Evolutionary conservation across 2,888 invertebrate species (phyloP).

Genomic region (Sisyra nigra): DNA sequence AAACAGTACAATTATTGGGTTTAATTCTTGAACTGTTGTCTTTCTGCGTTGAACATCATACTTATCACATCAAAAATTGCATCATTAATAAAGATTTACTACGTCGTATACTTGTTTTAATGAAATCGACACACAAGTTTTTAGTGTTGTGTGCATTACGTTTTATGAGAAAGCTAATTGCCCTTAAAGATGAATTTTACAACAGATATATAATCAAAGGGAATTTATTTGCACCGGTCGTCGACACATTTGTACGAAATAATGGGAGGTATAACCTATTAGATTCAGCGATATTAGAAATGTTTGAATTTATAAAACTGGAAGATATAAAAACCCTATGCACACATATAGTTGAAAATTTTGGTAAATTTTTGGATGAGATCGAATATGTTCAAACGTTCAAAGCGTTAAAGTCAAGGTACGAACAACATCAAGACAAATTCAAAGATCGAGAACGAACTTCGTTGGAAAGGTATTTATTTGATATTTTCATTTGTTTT

Average conservation of each 20-base stretch:
- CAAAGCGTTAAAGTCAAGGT: constrained; percentile 74
- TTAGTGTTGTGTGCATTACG: constrained; percentile 90
- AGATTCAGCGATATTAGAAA: constrained; percentile 96
- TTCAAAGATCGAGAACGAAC: constrained; percentile 73
- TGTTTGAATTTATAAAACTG: constrained; percentile 96
- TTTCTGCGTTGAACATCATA: constrained; percentile 98
- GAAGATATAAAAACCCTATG: constrained; percentile 83
- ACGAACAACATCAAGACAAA: constrained; percentile 85
- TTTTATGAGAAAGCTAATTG: constrained; percentile 93
- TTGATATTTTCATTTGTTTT: background rate
- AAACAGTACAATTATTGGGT: constrained; percentile 88
- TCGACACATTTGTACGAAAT: constrained; percentile 91
- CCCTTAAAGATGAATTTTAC: constrained; percentile 97
- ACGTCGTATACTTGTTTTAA: constrained; percentile 84
- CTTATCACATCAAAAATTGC: constrained; percentile 96
- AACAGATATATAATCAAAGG: constrained; percentile 90
- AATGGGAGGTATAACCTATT: constrained; percentile 96
- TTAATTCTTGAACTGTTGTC: constrained; percentile 89
- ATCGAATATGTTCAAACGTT: constrained; percentile 98
- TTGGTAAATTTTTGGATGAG: constrained; percentile 83
- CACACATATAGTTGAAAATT: constrained; percentile 91
- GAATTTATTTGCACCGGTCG: constrained; percentile 87
- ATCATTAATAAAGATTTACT: constrained; percentile 93
- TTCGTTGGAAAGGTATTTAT: constrained; percentile 44
- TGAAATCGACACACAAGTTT: constrained; percentile 95